Conservation (phyloP, 53 echinoderm and acorn worm genomes). For the Hippasteria phrygiana region DNA sequence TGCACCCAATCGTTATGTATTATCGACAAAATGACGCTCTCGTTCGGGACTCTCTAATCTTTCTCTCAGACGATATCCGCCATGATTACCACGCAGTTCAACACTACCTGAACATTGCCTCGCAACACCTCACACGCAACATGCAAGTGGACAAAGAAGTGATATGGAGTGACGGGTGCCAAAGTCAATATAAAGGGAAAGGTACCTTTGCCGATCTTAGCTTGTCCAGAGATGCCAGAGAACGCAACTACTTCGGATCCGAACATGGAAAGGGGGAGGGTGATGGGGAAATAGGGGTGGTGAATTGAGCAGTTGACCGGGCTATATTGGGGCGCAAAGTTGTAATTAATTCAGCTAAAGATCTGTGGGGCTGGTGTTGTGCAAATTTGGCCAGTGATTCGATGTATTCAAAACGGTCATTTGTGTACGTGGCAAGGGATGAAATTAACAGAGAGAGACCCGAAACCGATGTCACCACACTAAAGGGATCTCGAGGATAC, state of each 20-base stretch:
- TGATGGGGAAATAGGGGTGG: constrained; percentile 61
- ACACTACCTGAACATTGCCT: constrained; percentile 55
- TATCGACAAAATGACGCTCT: constrained; percentile 12
- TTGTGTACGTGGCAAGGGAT: constrained; percentile 18
- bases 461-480: constrained; percentile 46
- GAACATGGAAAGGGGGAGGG: constrained; percentile 67
- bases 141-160: constrained; percentile 23
- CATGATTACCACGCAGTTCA: constrained; percentile 67
- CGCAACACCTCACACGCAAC: constrained; percentile 8
- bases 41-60: constrained; percentile 52
- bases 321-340: constrained; percentile 59
- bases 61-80: constrained; percentile 53
- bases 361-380: constrained; percentile 46
- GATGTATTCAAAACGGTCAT: constrained; percentile 16
- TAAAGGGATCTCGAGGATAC: constrained; percentile 58
- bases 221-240: neutral
- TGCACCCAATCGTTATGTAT: constrained; percentile 61
- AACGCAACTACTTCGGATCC: constrained; percentile 59
- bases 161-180: constrained; percentile 69
- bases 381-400: constrained; percentile 31
- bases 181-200: constrained; percentile 67
- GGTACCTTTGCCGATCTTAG: constrained; percentile 64
- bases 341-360: constrained; percentile 42
- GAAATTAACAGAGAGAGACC: constrained; percentile 57
- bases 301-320: constrained; percentile 54